These are phyloP conservation scores for Ramphastos sulfuratus DNA, from an alignment of 2,113 vertebrate genomes.

Conservation along the genomic window DNA sequence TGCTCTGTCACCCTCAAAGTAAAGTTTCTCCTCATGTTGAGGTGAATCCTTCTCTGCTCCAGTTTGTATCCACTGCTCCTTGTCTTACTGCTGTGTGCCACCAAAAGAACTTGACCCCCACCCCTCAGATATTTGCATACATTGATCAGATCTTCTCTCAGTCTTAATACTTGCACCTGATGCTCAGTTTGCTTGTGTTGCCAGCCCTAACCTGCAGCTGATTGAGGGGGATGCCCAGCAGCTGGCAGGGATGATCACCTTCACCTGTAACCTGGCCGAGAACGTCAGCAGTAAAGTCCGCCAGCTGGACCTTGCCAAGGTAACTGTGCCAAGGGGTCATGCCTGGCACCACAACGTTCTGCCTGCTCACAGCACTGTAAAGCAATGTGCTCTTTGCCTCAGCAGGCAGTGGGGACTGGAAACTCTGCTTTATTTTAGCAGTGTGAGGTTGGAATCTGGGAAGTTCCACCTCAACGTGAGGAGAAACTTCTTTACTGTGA, in stretches of 20 bases:
- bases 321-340: background rate
- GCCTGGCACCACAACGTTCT: background rate
- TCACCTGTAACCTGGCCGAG: conserved; percentile 96
- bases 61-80: too few species aligned
- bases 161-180: background rate
- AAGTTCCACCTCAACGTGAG: too few species aligned
- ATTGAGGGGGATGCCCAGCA: conserved; percentile 96
- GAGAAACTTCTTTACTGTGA: too few species aligned
- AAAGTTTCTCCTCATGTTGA: too few species aligned
- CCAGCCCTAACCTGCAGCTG: conserved; percentile 91
- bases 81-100: too few species aligned
- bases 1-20: too few species aligned
- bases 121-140: too few species aligned
- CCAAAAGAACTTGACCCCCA: too few species aligned
- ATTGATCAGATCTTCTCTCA: fast-evolving
- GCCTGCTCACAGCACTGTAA: background rate
- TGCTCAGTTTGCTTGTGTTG: background rate
- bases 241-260: conserved; percentile 94
- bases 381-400: background rate
- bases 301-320: conserved; percentile 97
- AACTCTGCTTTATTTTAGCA: too few species aligned
- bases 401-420: background rate
- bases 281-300: conserved; percentile 97
- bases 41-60: too few species aligned
- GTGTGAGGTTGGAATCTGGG: too few species aligned